Evolutionary conservation across 37 sponge, comb jelly and placozoan species (phyloP), one percentile per base, ranked within the genome.

Genomic region (Tethya wilhelma): DNA sequence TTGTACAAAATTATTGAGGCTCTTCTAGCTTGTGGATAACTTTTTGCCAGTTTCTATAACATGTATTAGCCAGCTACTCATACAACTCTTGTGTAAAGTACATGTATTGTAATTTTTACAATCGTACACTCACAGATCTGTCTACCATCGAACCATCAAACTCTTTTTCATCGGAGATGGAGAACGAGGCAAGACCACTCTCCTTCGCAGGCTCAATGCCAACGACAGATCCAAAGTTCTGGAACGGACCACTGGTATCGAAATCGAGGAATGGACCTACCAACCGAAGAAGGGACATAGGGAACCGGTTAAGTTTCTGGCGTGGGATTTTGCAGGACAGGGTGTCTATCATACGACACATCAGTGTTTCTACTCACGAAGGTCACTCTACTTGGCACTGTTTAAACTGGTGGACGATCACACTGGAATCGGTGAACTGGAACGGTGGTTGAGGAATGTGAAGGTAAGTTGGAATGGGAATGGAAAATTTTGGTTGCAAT

Each of bases 241-340:
- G 29, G 80, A 83, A 8, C 34, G 90, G 8, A 95, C 96, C 23
- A 73, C 72, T 19, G 96, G 96, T 38, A 90, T 95, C 22, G 96
- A 91, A 58, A 88, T 95, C 28, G 86, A 71, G 31, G 79, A 89
- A 17, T 95, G 96, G 96, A 23, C 29, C 25, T 90, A 76, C 39
- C 60, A 63, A 2, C 42, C 58, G 5, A 19, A n/a, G 2, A 38
- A 56, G 34, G 12, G 64, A 44, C 38, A 67, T 25, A 26, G 41
- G 4, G 38, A 69, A 22, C 72, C 78, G 31, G 83, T 96, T 30
- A 74, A 84, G n/a, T 96, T 94, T 40, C 66, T 93, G 23, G 87
- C 88, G 8, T 94, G 94, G 97, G 97, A 96, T 67, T 96, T 96
- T 85, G 97, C 91, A 45, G 97, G 97, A 37, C 94, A 91, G 91